A percentile compares a stretch with the other conserved stretches of the same genome.
These are phyloP conservation scores for Epinotia demarniana DNA, from an alignment of 2,888 invertebrate species.

Conservation along the genomic window DNA sequence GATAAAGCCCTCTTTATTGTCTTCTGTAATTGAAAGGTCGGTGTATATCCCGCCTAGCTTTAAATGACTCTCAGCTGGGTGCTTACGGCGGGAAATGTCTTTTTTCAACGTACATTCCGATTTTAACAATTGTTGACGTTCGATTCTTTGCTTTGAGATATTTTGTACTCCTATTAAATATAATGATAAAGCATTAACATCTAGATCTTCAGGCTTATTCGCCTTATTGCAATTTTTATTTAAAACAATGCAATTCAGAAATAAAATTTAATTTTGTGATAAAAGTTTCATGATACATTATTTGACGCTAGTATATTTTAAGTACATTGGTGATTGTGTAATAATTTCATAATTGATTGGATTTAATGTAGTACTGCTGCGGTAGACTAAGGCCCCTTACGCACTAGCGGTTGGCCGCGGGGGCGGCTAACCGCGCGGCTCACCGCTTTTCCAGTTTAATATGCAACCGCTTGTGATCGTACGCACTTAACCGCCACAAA, in stretches of 20 bases:
- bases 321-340: not conserved
- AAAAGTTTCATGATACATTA: not conserved
- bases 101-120: constrained; percentile 62
- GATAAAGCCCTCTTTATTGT: constrained; percentile 78
- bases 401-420: too few species aligned
- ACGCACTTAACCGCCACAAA: too few species aligned
- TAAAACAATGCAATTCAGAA: not conserved
- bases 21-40: constrained; percentile 80
- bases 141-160: constrained; percentile 46
- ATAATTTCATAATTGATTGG: not conserved
- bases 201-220: too few species aligned
- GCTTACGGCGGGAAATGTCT: constrained; percentile 64
- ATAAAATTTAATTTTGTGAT: not conserved
- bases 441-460: too few species aligned
- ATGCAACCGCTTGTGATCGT: too few species aligned
- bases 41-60: constrained; percentile 67
- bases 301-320: not conserved
- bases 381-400: too few species aligned
- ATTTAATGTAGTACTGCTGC: too few species aligned
- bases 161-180: not conserved
- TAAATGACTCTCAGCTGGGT: constrained; percentile 72
- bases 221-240: not conserved
- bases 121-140: constrained; percentile 55
- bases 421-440: too few species aligned
- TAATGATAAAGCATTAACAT: not conserved